Conservation (phyloP, 2,888 invertebrate species). For the Cryptocheilus praepositus region DNA sequence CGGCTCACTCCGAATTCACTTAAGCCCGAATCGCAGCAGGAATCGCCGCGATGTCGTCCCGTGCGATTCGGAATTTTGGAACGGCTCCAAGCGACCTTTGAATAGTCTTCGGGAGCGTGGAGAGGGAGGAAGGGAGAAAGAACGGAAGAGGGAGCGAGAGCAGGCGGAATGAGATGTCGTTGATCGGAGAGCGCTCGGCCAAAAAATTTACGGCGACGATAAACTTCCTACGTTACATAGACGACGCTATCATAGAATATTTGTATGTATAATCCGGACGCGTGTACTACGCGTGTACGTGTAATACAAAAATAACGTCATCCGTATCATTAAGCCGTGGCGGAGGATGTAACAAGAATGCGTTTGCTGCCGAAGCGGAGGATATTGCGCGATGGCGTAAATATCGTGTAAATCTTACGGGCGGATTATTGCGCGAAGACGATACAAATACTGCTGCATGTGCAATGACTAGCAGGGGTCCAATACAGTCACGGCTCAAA, state of each 20-base stretch:
- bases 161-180: slow-evolving; percentile 22
- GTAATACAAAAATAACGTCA: too few relatives aligned
- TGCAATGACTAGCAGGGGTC: too few relatives aligned
- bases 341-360: too few relatives aligned
- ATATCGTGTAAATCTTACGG: too few relatives aligned
- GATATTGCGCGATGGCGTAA: too few relatives aligned
- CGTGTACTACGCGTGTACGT: too few relatives aligned
- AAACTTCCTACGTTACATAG: slow-evolving; percentile 32
- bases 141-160: slow-evolving; percentile 24
- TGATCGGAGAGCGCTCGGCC: slow-evolving; percentile 38
- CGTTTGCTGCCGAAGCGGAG: too few relatives aligned
- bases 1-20: slow-evolving; percentile 71
- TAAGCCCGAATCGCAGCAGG: slow-evolving; percentile 64
- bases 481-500: too few relatives aligned
- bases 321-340: too few relatives aligned
- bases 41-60: slow-evolving; percentile 61
- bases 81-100: slow-evolving; percentile 72
- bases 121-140: slow-evolving; percentile 43
- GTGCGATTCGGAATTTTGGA: slow-evolving; percentile 70
- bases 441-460: too few relatives aligned
- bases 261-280: slow-evolving; percentile 22
- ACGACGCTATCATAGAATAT: slow-evolving; percentile 39
- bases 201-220: slow-evolving; percentile 46
- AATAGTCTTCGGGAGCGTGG: slow-evolving; percentile 60
- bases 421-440: too few relatives aligned